Conservation (phyloP, 2,797 vertebrate genomes). For the Austrolebias charrua region DNA sequence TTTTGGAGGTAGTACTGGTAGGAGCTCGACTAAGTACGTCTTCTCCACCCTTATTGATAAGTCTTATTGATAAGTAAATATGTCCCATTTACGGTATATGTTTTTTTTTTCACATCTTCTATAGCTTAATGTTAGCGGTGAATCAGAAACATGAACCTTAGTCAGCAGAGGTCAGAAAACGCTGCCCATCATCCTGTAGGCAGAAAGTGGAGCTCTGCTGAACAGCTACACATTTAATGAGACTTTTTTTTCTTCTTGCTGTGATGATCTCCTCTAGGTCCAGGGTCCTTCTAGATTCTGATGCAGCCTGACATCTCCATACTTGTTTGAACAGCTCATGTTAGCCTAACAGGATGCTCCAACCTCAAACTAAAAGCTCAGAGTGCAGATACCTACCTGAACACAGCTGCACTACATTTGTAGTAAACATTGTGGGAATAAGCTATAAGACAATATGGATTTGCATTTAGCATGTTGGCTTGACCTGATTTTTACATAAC, state of each 20-base stretch:
- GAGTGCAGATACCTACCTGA: conserved; percentile 19
- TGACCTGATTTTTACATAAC: not conserved
- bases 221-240: conserved; percentile 79
- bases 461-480: not conserved
- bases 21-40: too few species aligned
- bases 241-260: conserved; percentile 51
- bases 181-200: conserved; percentile 33
- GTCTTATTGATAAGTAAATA: too few species aligned
- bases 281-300: conserved; percentile 62
- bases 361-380: conserved; percentile 60
- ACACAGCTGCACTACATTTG: conserved; percentile 40
- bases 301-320: conserved; percentile 74
- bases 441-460: not conserved
- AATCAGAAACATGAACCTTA: conserved; percentile 53
- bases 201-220: conserved; percentile 47
- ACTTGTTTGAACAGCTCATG: conserved; percentile 70
- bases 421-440: not conserved
- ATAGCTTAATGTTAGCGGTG: conserved; percentile 35
- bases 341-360: conserved; percentile 45
- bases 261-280: conserved; percentile 65
- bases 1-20: too few species aligned
- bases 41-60: too few species aligned
- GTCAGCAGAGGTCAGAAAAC: conserved; percentile 31
- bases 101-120: too few species aligned
- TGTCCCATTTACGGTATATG: too few species aligned